phyloP scores from a whole-genome alignment of 2,113 vertebrate genomes.

The Oostethus manadensis region DNA sequence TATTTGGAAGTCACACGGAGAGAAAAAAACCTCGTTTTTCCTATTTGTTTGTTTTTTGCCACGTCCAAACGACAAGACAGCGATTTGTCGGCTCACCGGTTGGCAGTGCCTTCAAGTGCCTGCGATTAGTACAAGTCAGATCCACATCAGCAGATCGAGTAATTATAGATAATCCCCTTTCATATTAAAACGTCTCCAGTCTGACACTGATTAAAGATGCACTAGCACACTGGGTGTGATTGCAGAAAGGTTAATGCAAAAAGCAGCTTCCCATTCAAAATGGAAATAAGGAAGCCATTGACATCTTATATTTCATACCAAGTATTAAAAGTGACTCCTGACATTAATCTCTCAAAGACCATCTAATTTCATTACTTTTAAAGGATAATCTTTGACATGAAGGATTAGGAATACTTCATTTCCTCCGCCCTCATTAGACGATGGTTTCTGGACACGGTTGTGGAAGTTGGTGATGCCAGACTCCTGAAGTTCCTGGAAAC shows the following conservation, averaged over 20 bases:
- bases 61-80: neutral
- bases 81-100: neutral
- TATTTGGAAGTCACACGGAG: neutral
- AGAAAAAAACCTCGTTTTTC: neutral
- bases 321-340: constrained; percentile 10
- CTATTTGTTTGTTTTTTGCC: neutral
- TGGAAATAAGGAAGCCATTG: neutral
- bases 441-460: constrained; percentile 73
- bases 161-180: constrained; percentile 19
- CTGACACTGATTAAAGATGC: constrained; percentile 21
- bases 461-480: constrained; percentile 63
- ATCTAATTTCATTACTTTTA: constrained; percentile 4
- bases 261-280: constrained; percentile 21
- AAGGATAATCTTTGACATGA: neutral
- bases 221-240: constrained; percentile 13
- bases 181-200: constrained; percentile 13
- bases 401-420: neutral
- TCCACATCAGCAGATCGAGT: constrained; percentile 21
- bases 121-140: constrained; percentile 11
- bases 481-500: constrained; percentile 72
- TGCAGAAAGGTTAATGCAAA: constrained; percentile 29
- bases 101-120: neutral
- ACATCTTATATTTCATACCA: constrained; percentile 15
- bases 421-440: constrained; percentile 50
- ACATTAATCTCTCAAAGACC: constrained; percentile 1